Conservation (phyloP, 2,888 invertebrate genomes). For the Xanthia togata region DNA sequence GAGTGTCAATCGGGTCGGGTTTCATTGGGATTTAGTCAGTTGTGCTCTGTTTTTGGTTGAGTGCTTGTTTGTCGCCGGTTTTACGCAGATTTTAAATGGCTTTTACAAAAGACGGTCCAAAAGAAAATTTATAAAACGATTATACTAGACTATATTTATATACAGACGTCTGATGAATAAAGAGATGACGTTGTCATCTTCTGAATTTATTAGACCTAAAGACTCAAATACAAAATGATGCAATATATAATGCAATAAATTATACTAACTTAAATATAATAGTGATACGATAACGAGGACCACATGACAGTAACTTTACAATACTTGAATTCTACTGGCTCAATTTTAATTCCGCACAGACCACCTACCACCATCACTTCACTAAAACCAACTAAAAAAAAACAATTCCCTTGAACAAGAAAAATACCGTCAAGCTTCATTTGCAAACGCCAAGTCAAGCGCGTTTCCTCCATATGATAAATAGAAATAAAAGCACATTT, state of each 20-base stretch:
- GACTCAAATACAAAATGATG: background rate
- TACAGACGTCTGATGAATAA: background rate
- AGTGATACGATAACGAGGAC: background rate
- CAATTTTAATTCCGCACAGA: background rate
- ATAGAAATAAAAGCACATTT: constrained; percentile 68
- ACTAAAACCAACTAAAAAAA: constrained; percentile 5
- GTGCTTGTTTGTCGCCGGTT: constrained; percentile 27
- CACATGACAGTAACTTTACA: background rate
- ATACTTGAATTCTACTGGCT: background rate
- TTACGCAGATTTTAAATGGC: background rate
- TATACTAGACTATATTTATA: too few relatives aligned
- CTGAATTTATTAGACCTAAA: too few relatives aligned
- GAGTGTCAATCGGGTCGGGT: constrained; percentile 58
- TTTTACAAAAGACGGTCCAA: background rate
- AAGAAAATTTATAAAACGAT: background rate
- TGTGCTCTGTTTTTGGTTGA: constrained; percentile 52
- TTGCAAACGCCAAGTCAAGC: constrained; percentile 62
- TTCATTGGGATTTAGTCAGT: constrained; percentile 30
- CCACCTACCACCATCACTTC: constrained; percentile 17
- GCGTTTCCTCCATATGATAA: constrained; percentile 67
- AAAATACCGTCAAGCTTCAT: constrained; percentile 58
- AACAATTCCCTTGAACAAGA: constrained; percentile 7
- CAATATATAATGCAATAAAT: background rate
- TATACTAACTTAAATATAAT: background rate
- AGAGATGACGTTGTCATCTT: background rate